phyloP scores from a whole-genome alignment of 2,888 invertebrate genomes.

The Aplocera efformata region DNA sequence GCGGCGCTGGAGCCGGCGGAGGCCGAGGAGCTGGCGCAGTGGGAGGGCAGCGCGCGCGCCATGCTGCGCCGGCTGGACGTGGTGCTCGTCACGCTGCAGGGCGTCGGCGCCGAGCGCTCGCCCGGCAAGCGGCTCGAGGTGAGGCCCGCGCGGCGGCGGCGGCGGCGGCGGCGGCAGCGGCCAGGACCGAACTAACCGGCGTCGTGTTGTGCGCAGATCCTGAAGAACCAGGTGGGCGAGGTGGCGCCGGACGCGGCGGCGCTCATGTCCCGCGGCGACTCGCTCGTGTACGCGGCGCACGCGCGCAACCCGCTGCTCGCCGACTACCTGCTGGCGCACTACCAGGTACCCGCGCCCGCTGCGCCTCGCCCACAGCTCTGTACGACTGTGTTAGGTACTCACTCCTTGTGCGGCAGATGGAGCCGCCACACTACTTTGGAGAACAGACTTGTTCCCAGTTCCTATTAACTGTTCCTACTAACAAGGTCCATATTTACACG shows the following conservation, averaged over 20 bases:
- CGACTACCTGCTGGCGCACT: conserved; percentile 76
- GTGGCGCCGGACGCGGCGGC: conserved; percentile 88
- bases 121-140: conserved; percentile 83
- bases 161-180: too few species aligned
- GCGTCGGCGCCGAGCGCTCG: conserved; percentile 80
- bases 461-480: too few species aligned
- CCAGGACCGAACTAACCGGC: too few species aligned
- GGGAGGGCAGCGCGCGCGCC: conserved; percentile 37
- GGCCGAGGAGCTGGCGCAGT: conserved; percentile 39
- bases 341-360: conserved; percentile 68
- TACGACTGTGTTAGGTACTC: too few species aligned
- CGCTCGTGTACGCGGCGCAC: conserved; percentile 86
- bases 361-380: too few species aligned
- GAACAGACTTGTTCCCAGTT: too few species aligned
- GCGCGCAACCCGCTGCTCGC: conserved; percentile 76
- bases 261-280: conserved; percentile 88
- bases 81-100: conserved; percentile 80
- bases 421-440: too few species aligned
- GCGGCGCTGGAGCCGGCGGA: conserved; percentile 22
- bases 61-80: conserved; percentile 80
- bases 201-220: conserved; percentile 60
- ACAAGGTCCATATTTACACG: too few species aligned
- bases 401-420: too few species aligned
- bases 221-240: conserved; percentile 82
- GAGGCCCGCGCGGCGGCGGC: neutral